Evolutionary conservation across 2,113 vertebrate species (phyloP).

Genomic region (Lampris incognitus): DNA sequence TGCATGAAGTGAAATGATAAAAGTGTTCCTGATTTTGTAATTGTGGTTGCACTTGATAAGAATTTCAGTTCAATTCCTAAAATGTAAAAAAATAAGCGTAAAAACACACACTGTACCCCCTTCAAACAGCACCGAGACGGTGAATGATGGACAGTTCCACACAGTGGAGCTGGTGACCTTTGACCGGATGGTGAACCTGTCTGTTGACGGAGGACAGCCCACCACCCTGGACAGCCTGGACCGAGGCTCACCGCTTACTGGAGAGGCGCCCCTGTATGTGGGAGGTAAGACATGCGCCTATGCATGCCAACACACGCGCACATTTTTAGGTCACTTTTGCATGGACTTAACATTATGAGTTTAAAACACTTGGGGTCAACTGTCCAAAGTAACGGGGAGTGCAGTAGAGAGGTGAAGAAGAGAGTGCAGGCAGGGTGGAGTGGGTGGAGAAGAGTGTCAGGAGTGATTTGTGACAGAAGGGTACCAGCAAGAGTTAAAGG

Average conservation of each 20-base stretch:
- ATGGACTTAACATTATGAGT: too few relatives aligned
- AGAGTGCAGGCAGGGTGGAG: too few relatives aligned
- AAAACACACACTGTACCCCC: neutral
- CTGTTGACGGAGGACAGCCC: conserved; percentile 93
- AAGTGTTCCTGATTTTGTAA: too few relatives aligned
- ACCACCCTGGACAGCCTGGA: conserved; percentile 94
- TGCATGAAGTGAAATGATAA: too few relatives aligned
- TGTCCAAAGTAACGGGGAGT: too few relatives aligned
- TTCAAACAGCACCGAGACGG: conserved; percentile 88
- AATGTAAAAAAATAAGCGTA: neutral
- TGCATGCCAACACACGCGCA: conserved; percentile 1
- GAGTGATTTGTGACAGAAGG: too few relatives aligned
- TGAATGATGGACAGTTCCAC: conserved; percentile 97
- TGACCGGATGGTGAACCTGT: conserved; percentile 96
- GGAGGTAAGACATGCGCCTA: conserved; percentile 84
- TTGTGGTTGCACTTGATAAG: too few relatives aligned
- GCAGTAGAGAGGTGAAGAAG: too few relatives aligned
- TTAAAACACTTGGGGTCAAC: too few relatives aligned
- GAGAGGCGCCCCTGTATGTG: conserved; percentile 92
- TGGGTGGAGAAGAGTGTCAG: too few relatives aligned
- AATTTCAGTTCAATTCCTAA: too few relatives aligned
- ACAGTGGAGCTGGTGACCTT: conserved; percentile 97
- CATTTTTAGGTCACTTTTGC: neutral
- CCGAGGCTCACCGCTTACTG: conserved; percentile 83
- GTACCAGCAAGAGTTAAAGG: too few relatives aligned